Evolutionary conservation across 2,888 invertebrate species (phyloP), one percentile per base, ranked within the genome.

Genomic region (Dinocampus coccinellae): DNA sequence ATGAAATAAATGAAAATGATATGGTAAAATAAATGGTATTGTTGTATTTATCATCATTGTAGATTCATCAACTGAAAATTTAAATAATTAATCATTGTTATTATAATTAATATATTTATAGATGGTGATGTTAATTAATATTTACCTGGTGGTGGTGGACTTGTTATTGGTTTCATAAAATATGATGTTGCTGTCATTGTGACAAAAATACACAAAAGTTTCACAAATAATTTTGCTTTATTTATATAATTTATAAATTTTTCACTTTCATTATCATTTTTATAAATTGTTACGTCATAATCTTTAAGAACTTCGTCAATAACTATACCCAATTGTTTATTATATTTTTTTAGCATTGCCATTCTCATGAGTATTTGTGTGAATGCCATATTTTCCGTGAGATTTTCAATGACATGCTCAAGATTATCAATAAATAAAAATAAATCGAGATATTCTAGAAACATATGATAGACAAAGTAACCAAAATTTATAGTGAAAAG

Each of bases 341-440:
- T 81, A 61, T 84, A 76, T 3, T 79, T 60, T 3, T 81, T 75
- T 0, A 84, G 55, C 80, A 81, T 81, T 22, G 81, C 55, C 72
- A 84, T 80, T 36, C 82, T 77, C 2, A 80, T 70, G 16, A 84
- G 68, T 24, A 83, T 81, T 57, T 81, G 79, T 0, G 83, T 78
- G 55, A 83, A 83, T 1, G 79, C 80, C 73, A 82, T 77, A 69
- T 83, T 83, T 47, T 84, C 81, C 1, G 82, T 80, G 29, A 84
- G 75, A 68, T 82, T 83, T 76, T 82, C 78, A 0, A 84, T 75
- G 3, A 84, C 80, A 55, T 80, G 80, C 55, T 84, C 83, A 1
- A 84, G 73, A 55, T 83, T 69, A 7, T 70, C 74, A 10, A 83
- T 78, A 34, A 78, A 79, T 0, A 84, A 53, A 58, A 78, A 79